These are phyloP conservation scores for Linnaemya tessellans DNA, from an alignment of 2,888 invertebrate species.

Conservation along the genomic window DNA sequence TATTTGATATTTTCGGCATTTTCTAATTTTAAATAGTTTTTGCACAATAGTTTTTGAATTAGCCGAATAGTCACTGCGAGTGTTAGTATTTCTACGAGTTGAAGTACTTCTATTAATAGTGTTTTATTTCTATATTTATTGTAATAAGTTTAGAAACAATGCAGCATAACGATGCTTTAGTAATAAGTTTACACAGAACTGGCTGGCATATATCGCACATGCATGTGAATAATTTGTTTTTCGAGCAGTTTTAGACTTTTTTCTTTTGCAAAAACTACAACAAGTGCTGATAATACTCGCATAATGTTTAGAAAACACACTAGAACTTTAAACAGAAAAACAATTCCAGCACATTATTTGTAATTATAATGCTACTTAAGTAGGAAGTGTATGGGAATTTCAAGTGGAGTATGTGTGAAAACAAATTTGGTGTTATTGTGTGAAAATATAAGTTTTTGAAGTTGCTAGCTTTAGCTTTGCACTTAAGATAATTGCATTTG, in stretches of 20 bases:
- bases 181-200: slow-evolving; percentile 50
- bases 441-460: not conserved
- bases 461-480: not conserved
- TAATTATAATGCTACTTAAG: slow-evolving; percentile 7
- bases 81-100: slow-evolving; percentile 3
- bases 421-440: not conserved
- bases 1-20: slow-evolving; percentile 42
- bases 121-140: slow-evolving; percentile 29
- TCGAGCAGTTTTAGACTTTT: slow-evolving; percentile 21
- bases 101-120: not conserved
- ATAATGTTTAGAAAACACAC: slow-evolving; percentile 10
- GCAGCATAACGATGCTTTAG: slow-evolving; percentile 62
- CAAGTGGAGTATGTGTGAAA: not conserved
- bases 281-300: not conserved
- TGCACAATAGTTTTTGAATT: not conserved
- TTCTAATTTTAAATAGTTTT: slow-evolving; percentile 48
- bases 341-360: slow-evolving; percentile 3
- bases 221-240: not conserved
- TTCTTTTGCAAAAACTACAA: not conserved
- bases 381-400: not conserved
- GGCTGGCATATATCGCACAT: slow-evolving; percentile 14
- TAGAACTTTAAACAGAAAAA: not conserved
- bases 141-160: slow-evolving; percentile 59
- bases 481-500: not conserved
- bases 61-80: not conserved